Percentiles rank a stretch among this genome's conserved stretches.
phyloP scores from a whole-genome alignment of 1,140 invertebrate genomes.

The Drosophila bipectinata region DNA sequence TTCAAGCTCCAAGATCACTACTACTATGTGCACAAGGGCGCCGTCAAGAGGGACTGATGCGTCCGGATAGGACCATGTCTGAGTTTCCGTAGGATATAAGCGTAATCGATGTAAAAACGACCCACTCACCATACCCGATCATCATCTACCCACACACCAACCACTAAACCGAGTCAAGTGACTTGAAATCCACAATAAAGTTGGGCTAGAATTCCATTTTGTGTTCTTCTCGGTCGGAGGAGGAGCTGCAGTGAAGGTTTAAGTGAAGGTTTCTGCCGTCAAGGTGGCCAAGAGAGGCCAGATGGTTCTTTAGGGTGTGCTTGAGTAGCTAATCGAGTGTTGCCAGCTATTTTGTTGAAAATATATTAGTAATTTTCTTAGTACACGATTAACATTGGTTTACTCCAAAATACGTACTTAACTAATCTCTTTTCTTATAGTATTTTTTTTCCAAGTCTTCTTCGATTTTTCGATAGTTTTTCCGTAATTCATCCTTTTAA shows the following conservation, averaged over 20 bases:
- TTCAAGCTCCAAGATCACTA: slow-evolving; percentile 84
- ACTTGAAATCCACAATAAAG: slow-evolving; percentile 25
- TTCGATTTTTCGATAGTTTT: neutral
- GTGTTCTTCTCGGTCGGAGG: slow-evolving; percentile 14
- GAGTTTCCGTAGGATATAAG: slow-evolving; percentile 14
- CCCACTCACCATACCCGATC: neutral
- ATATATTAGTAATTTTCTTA: neutral
- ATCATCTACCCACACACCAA: slow-evolving; percentile 1
- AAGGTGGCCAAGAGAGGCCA: too few relatives aligned
- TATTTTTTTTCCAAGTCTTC: neutral
- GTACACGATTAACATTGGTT: neutral
- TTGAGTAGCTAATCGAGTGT: neutral
- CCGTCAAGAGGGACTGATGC: slow-evolving; percentile 43
- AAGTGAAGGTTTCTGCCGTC: too few relatives aligned
- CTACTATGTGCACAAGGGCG: slow-evolving; percentile 71
- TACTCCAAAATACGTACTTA: too few relatives aligned
- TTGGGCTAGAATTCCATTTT: slow-evolving; percentile 28
- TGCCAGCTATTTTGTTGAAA: slow-evolving; percentile 7
- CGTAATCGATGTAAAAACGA: slow-evolving; percentile 28
- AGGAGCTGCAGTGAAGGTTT: too few relatives aligned
- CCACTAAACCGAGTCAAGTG: too few relatives aligned
- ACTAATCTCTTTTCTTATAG: neutral
- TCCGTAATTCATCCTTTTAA: too few relatives aligned
- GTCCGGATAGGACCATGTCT: neutral
- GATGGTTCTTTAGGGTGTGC: neutral